Base-by-base conservation (phyloP, 2,888 invertebrate genomes). In the Melieria crassipennis region DNA sequence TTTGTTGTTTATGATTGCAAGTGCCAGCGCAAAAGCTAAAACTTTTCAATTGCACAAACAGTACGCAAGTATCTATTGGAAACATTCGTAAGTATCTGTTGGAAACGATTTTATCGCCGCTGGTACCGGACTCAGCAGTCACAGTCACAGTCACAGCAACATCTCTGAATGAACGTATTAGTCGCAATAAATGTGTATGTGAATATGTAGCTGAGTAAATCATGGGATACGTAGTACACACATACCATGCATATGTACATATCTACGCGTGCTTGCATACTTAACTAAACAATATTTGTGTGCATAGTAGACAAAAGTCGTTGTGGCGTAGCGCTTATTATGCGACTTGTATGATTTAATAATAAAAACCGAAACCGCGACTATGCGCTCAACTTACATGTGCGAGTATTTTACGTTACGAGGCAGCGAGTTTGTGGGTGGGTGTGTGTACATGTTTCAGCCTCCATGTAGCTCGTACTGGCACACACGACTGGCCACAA, bases 291-390 rank as follows among this genome's bases (percentile, higher is more conserved):
- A 30, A 30, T 30, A 30, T 30, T 30, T 30, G 30, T 30, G 30
- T 30, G 30, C 30, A 30, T 30, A 30, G 30, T 30, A 30, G 30
- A 30, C 30, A 1, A 30, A 30, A 30, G 30, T 30, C 30, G 30
- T 2, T 30, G 30, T 30, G 30, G 30, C 30, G 1, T 1, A 57
- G 9, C 30, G 62, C 16, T 69, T 62, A 45, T 55, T 50, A 45
- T 62, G 47, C 9, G n/a, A 62, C 61, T 62, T 61, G 43, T 11
- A 58, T 68, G 68, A 61, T 60, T 68, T 68, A 68, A 68, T 68
- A 68, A 50, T 42, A 46, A 62, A 30, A 61, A 30, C 61, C 55
- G 43, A 16, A 52, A 42, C 45, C 42, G 30, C 7, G 52, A 65
- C 42, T 7, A 42, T n/a, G 60, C 13, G n/a, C 13, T 52, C 52